Evolutionary conservation across 1,140 invertebrate genomes (phyloP).

Genomic region (Pseudachorutes palmiensis): DNA sequence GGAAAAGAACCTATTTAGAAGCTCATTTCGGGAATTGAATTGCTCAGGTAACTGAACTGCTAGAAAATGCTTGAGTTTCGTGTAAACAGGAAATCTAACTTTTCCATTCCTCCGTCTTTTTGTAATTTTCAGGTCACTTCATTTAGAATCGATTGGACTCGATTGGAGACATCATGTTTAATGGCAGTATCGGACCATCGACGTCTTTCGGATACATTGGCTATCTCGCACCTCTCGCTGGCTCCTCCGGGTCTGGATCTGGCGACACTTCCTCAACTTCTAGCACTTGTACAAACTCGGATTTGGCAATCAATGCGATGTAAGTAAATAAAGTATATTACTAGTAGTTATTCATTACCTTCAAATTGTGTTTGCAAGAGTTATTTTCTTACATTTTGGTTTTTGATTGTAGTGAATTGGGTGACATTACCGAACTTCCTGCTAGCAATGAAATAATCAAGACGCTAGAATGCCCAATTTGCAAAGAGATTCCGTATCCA

Average conservation of each 20-base stretch:
- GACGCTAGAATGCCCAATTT: conserved; percentile 20
- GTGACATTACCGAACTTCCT: background rate
- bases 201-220: background rate
- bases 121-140: too few relatives aligned
- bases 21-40: too few relatives aligned
- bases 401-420: background rate
- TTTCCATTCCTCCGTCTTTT: too few relatives aligned
- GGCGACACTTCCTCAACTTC: background rate
- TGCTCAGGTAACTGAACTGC: too few relatives aligned
- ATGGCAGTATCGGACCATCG: too few relatives aligned
- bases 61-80: too few relatives aligned
- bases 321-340: background rate
- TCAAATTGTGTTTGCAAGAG: background rate
- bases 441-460: background rate
- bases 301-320: background rate
- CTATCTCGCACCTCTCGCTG: background rate
- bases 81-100: too few relatives aligned
- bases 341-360: background rate
- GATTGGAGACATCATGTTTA: too few relatives aligned
- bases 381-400: background rate
- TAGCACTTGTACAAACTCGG: background rate
- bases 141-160: too few relatives aligned
- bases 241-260: background rate
- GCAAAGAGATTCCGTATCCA: conserved; percentile 4
- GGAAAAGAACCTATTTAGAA: too few relatives aligned